Conservation (phyloP, 2,888 invertebrate species). For the Cheilosia scutellata region DNA sequence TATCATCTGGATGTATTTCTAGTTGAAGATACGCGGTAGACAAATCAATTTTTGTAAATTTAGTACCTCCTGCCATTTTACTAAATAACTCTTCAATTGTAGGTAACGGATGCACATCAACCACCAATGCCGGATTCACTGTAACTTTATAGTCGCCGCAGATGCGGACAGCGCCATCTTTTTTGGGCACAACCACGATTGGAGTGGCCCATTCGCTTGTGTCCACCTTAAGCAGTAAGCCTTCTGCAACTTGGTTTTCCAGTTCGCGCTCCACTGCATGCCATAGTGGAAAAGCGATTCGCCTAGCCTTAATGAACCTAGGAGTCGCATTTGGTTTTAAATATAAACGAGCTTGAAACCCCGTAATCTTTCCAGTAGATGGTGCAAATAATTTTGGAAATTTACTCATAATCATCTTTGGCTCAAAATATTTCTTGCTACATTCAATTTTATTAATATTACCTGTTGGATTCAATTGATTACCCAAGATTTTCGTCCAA, state of each 20-base stretch:
- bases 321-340: slow-evolving; percentile 71
- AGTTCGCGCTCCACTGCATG: slow-evolving; percentile 68
- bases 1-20: slow-evolving; percentile 79
- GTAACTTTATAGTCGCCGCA: slow-evolving; percentile 77
- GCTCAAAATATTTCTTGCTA: slow-evolving; percentile 77
- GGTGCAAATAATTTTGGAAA: slow-evolving; percentile 56
- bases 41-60: slow-evolving; percentile 79
- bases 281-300: slow-evolving; percentile 76
- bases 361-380: slow-evolving; percentile 49
- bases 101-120: slow-evolving; percentile 78
- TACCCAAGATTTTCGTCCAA: slow-evolving; percentile 33
- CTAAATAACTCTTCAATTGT: slow-evolving; percentile 77
- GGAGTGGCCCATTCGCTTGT: slow-evolving; percentile 80
- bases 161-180: slow-evolving; percentile 76
- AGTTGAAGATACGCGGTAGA: slow-evolving; percentile 80
- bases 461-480: slow-evolving; percentile 50
- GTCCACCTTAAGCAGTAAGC: slow-evolving; percentile 63
- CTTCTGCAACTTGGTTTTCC: slow-evolving; percentile 59
- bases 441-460: slow-evolving; percentile 27
- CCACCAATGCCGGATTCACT: slow-evolving; percentile 76
- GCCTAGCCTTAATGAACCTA: slow-evolving; percentile 76
- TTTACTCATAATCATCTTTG: slow-evolving; percentile 73
- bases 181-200: slow-evolving; percentile 79
- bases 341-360: slow-evolving; percentile 65
- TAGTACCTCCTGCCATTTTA: slow-evolving; percentile 75